Percentiles rank a stretch among this genome's conserved stretches.
phyloP scores from a whole-genome alignment of 53 echinoderm and acorn worm genomes.

The Paelopatides confundens region DNA sequence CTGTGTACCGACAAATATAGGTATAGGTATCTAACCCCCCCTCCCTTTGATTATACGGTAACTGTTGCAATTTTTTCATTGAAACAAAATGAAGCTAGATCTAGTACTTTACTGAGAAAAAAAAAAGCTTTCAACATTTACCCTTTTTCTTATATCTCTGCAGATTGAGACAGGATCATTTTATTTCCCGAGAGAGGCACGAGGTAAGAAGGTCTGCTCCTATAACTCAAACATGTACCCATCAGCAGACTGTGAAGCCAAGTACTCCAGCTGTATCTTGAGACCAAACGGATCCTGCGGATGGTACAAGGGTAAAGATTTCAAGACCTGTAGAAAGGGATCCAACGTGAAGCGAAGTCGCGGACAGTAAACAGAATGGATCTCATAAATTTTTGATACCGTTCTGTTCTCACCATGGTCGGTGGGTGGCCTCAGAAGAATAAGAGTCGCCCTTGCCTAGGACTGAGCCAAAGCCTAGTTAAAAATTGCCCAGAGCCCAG shows the following conservation, averaged over 20 bases:
- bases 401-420: not conserved
- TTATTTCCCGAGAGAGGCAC: slow-evolving; percentile 81
- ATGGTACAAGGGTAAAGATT: slow-evolving; percentile 75
- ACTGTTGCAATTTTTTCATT: too few species aligned
- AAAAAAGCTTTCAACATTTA: not conserved
- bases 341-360: not conserved
- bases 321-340: slow-evolving; percentile 63
- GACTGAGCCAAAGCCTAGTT: not conserved
- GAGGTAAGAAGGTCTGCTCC: slow-evolving; percentile 83
- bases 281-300: slow-evolving; percentile 81
- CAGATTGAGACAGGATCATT: slow-evolving; percentile 85
- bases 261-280: slow-evolving; percentile 80
- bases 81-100: not conserved
- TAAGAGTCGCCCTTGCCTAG: not conserved
- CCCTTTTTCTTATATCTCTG: slow-evolving; percentile 3
- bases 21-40: too few species aligned
- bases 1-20: too few species aligned
- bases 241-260: slow-evolving; percentile 84
- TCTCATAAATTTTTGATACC: not conserved
- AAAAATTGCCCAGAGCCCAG: not conserved
- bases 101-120: not conserved
- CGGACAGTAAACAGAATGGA: not conserved
- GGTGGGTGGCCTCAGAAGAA: not conserved
- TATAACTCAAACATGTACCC: slow-evolving; percentile 83
- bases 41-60: too few species aligned